phyloP scores from a whole-genome alignment of 2,113 vertebrate genomes.

The Heloderma charlesbogerti region DNA sequence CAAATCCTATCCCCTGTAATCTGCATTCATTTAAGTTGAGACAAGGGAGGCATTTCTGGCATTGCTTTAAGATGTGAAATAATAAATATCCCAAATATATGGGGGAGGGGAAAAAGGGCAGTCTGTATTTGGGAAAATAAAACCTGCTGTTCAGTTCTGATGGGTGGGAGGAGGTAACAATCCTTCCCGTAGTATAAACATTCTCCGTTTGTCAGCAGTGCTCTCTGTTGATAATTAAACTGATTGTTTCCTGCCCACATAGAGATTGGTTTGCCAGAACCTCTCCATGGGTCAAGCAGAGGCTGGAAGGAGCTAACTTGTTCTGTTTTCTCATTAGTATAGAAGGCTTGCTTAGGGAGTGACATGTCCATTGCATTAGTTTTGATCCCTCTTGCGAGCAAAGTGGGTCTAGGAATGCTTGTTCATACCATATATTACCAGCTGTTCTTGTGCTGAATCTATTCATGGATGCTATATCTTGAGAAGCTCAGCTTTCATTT shows the following conservation, averaged over 20 bases:
- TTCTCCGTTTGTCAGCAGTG: rapidly evolving
- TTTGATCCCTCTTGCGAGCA: not conserved
- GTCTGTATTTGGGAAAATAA: conserved; percentile 7
- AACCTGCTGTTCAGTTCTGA: not conserved
- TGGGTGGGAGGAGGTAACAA: not conserved
- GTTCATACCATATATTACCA: too few relatives aligned
- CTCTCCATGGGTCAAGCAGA: not conserved
- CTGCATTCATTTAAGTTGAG: not conserved
- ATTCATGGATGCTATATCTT: not conserved
- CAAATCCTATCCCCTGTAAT: rapidly evolving
- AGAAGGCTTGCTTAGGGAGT: not conserved
- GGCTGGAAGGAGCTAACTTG: not conserved
- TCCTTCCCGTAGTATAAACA: not conserved
- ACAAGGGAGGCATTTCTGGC: not conserved
- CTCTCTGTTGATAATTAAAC: conserved; percentile 5
- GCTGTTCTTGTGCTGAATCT: not conserved
- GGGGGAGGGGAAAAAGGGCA: not conserved
- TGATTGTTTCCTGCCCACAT: conserved; percentile 8
- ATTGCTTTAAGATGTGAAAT: not conserved
- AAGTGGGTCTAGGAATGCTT: not conserved
- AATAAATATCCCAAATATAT: not conserved
- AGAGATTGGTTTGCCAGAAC: not conserved
- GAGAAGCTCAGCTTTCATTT: not conserved
- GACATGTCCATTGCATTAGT: not conserved
- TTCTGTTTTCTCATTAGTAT: not conserved